Evolutionary conservation across 2,888 invertebrate genomes (phyloP).

Genomic region (Scelioninae gen. 2): DNA sequence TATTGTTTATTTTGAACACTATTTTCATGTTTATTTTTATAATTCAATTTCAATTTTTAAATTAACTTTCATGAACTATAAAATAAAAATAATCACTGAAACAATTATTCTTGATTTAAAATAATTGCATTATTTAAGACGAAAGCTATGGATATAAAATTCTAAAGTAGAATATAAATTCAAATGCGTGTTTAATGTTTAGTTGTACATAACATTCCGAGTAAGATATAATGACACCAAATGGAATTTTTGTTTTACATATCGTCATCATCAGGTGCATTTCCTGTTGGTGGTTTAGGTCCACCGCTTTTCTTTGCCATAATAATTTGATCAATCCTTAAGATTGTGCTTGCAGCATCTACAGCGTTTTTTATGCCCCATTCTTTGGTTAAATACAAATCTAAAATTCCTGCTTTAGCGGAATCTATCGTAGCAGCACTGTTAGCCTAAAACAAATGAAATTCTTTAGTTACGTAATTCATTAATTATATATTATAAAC

Average conservation of each 20-base stretch:
- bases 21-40: no score
- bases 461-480: no score
- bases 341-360: conserved; percentile 92
- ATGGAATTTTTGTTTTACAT: conserved; percentile 54
- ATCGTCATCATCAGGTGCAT: conserved; percentile 84
- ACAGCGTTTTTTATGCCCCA: conserved; percentile 98
- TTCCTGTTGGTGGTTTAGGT: conserved; percentile 86
- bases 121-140: conserved; percentile 5
- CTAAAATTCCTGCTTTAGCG: conserved; percentile 85
- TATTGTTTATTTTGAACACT: conserved; percentile 14
- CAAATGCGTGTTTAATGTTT: conserved; percentile 9
- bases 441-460: conserved; percentile 76
- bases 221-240: not conserved
- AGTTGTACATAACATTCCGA: not conserved
- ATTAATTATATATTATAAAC: no score
- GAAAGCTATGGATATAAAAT: conserved; percentile 1
- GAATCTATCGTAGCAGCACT: conserved; percentile 84
- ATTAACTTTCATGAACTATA: not conserved
- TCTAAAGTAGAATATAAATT: not conserved
- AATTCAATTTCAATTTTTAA: no score
- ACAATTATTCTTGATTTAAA: not conserved
- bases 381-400: conserved; percentile 87
- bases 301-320: conserved; percentile 99
- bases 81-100: conserved; percentile 4
- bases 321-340: conserved; percentile 97